A percentile compares a stretch with the other conserved stretches of the same genome.
These are phyloP conservation scores for Rhagologus leucostigma DNA, from an alignment of 2,113 vertebrate species.

Conservation along the genomic window DNA sequence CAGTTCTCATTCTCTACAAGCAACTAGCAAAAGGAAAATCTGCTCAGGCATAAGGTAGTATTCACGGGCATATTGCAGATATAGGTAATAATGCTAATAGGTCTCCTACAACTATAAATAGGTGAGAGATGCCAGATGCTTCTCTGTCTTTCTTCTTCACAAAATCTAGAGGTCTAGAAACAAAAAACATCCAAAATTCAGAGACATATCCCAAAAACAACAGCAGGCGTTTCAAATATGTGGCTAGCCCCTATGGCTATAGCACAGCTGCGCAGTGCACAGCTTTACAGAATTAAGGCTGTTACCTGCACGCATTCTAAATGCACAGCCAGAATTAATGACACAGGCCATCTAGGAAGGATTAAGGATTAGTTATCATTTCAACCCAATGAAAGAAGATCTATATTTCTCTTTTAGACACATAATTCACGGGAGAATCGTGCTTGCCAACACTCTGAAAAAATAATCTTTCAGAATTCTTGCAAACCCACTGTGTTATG, in stretches of 20 bases:
- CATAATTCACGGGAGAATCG: slow-evolving; percentile 66
- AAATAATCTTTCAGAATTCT: slow-evolving; percentile 82
- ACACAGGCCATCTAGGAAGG: slow-evolving; percentile 66
- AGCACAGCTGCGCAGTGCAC: neutral
- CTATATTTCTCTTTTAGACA: slow-evolving; percentile 78
- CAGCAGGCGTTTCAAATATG: neutral
- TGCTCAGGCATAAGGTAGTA: neutral
- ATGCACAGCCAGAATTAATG: slow-evolving; percentile 31
- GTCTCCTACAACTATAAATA: neutral
- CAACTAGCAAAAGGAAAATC: neutral
- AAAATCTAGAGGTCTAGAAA: neutral
- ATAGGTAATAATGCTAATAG: neutral
- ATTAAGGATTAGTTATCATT: slow-evolving; percentile 78
- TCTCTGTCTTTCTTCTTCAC: neutral
- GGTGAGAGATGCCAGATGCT: neutral
- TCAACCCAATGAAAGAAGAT: slow-evolving; percentile 74
- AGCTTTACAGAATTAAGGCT: slow-evolving; percentile 20
- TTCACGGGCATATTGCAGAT: neutral
- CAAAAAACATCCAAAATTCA: neutral
- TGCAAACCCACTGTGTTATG: slow-evolving; percentile 80
- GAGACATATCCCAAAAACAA: neutral
- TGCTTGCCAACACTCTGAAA: slow-evolving; percentile 78
- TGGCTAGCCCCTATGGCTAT: neutral
- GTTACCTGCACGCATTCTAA: slow-evolving; percentile 40
- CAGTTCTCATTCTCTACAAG: neutral